Evolutionary conservation across 2,888 invertebrate genomes (phyloP).

Genomic region (Euphydryas editha): DNA sequence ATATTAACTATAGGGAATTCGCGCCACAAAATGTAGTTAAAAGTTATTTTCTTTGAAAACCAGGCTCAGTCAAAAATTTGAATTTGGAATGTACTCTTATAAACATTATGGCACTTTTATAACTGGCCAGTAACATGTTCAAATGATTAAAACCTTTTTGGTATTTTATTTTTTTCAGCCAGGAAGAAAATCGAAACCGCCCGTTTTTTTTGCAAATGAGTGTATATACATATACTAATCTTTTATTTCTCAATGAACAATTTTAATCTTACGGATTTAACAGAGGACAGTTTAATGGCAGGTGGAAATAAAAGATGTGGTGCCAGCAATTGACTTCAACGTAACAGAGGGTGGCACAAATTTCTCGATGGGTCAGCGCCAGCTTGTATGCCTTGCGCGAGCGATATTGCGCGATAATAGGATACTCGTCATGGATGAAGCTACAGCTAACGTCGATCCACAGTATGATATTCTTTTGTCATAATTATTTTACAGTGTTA

Average conservation of each 20-base stretch:
- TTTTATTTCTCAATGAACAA: background rate
- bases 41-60: too few species aligned
- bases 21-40: too few species aligned
- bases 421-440: conserved; percentile 86
- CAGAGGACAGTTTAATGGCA: conserved; percentile 49
- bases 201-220: too few species aligned
- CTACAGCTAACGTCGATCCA: conserved; percentile 84
- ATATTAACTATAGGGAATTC: too few species aligned
- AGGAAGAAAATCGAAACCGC: too few species aligned
- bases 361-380: conserved; percentile 92
- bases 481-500: background rate
- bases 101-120: too few species aligned
- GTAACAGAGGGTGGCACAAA: conserved; percentile 89
- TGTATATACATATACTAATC: too few species aligned
- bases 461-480: conserved; percentile 69
- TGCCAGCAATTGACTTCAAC: conserved; percentile 86
- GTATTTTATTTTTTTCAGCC: too few species aligned
- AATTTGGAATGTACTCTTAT: too few species aligned
- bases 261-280: conserved; percentile 5
- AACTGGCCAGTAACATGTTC: too few species aligned
- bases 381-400: conserved; percentile 90
- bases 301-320: conserved; percentile 89
- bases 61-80: too few species aligned
- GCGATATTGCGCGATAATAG: conserved; percentile 89
- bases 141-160: too few species aligned